A percentile compares a stretch with the other conserved stretches of the same genome.
Evolutionary conservation across 2,113 vertebrate genomes (phyloP).

Genomic region (Psittacula cyanocephala): DNA sequence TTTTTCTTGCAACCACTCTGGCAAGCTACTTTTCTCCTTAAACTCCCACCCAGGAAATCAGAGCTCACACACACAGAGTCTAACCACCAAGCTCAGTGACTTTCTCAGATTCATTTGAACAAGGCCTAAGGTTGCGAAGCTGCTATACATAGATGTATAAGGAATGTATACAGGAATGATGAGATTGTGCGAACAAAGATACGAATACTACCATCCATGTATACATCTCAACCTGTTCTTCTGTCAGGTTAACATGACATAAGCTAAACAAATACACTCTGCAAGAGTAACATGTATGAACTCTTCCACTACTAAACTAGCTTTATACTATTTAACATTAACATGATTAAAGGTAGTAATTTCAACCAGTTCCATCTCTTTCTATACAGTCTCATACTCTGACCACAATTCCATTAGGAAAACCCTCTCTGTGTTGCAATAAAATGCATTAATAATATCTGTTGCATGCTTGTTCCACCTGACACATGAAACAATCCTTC

Average conservation of each 20-base stretch:
- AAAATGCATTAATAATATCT: neutral
- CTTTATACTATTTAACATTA: neutral
- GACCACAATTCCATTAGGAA: neutral
- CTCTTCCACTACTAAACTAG: neutral
- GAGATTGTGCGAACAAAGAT: neutral
- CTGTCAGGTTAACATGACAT: neutral
- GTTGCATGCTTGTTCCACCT: neutral
- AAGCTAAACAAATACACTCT: neutral
- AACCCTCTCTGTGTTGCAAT: neutral
- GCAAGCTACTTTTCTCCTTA: neutral
- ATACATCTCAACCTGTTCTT: neutral
- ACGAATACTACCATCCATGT: accelerated
- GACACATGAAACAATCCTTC: neutral
- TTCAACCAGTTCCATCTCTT: neutral
- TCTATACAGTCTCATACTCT: neutral
- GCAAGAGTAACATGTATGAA: neutral
- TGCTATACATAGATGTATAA: neutral
- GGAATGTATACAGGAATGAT: neutral
- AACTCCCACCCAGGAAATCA: neutral
- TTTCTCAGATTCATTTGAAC: neutral
- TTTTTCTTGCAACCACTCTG: neutral
- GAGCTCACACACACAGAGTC: neutral
- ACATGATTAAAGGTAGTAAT: neutral
- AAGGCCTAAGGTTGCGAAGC: neutral
- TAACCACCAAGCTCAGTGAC: neutral